A percentile compares a stretch with the other conserved stretches of the same genome.
These are phyloP conservation scores for Hemaris fuciformis DNA, from an alignment of 2,888 invertebrate species.

Conservation along the genomic window DNA sequence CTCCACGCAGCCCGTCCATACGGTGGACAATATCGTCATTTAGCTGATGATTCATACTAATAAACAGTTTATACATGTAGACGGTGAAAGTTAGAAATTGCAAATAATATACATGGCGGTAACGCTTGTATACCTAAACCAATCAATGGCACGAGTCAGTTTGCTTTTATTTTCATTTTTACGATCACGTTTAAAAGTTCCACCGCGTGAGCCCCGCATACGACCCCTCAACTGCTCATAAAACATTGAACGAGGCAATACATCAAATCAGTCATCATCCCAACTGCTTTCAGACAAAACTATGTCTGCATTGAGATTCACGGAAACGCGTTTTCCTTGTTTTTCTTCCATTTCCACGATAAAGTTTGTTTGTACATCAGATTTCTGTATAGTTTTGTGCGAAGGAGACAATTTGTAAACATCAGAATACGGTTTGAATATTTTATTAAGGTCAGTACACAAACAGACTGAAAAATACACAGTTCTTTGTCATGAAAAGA, in stretches of 20 bases:
- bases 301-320: neutral
- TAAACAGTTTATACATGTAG: neutral
- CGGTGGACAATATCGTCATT: neutral
- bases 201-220: neutral
- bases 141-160: neutral
- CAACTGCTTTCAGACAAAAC: neutral
- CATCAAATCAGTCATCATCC: neutral
- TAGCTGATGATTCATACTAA: neutral
- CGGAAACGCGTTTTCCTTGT: constrained; percentile 13
- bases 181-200: neutral
- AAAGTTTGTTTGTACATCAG: constrained; percentile 12
- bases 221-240: neutral
- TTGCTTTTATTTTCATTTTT: neutral
- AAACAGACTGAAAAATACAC: neutral
- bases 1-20: no score
- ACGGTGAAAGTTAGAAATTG: neutral
- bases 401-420: constrained; percentile 8
- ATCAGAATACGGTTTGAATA: neutral
- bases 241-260: neutral
- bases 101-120: neutral
- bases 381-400: neutral
- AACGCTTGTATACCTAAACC: neutral
- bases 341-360: neutral
- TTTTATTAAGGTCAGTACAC: neutral
- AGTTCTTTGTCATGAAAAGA: neutral